A percentile compares a stretch with the other conserved stretches of the same genome.
Conservation (phyloP, 1,140 invertebrate species). For the Hormaphis cornu region DNA sequence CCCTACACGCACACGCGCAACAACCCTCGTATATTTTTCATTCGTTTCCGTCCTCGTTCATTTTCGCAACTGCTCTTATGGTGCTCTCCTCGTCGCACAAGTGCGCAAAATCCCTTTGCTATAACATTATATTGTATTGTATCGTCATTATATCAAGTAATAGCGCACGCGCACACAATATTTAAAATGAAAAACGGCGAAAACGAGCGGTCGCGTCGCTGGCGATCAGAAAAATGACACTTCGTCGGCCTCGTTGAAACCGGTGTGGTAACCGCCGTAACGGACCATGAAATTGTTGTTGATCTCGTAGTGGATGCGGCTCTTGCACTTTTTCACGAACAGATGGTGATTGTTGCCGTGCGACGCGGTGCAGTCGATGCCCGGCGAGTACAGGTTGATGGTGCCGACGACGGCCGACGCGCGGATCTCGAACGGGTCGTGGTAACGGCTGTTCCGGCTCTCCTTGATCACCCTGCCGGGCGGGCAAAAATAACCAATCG, state of each 20-base stretch:
- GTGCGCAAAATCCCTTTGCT: no score
- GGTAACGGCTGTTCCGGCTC: not conserved
- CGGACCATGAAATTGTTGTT: slow-evolving; percentile 12
- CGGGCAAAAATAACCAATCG: no score
- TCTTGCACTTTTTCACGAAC: not conserved
- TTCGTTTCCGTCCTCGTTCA: no score
- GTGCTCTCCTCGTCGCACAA: no score
- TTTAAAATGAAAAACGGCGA: no score
- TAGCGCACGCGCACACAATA: no score
- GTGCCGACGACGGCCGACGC: not conserved
- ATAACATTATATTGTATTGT: no score
- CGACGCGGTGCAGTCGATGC: not conserved
- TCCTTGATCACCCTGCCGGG: not conserved
- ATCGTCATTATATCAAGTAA: no score
- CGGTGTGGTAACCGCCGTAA: slow-evolving; percentile 11
- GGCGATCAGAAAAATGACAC: not conserved
- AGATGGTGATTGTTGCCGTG: slow-evolving; percentile 7
- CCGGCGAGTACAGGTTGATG: not conserved
- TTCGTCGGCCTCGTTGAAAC: slow-evolving; percentile 13
- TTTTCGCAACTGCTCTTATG: no score
- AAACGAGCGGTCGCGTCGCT: no score
- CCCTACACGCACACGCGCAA: no score
- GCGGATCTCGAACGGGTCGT: not conserved
- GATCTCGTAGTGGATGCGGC: slow-evolving; percentile 4
- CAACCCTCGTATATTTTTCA: no score